These are phyloP conservation scores for Sebastes itinus DNA, from an alignment of 2,797 vertebrate species.

Conservation along the genomic window DNA sequence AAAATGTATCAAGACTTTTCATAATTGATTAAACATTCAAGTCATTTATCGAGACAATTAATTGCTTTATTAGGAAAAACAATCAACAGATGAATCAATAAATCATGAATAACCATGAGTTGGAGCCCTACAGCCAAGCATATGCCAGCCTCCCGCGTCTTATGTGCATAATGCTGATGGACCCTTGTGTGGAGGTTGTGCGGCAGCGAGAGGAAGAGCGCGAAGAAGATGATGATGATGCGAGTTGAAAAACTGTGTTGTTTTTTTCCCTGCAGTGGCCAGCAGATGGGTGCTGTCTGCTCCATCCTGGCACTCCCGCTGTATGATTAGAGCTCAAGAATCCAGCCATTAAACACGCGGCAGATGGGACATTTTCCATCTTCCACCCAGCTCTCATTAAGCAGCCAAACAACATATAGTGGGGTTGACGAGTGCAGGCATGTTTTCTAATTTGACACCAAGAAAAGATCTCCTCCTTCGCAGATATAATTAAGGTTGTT, in stretches of 20 bases:
- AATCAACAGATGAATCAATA: neutral
- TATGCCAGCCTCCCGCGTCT: neutral
- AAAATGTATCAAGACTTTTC: neutral
- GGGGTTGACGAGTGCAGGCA: constrained; percentile 43
- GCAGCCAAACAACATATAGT: constrained; percentile 66
- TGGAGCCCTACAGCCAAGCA: neutral
- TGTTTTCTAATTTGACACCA: constrained; percentile 59
- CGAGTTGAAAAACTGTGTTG: constrained; percentile 50
- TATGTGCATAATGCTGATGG: neutral
- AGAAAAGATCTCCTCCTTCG: constrained; percentile 5
- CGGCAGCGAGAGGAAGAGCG: neutral
- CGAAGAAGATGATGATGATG: constrained; percentile 56
- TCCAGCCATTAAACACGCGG: constrained; percentile 69
- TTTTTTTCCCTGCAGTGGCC: constrained; percentile 54
- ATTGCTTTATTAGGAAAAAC: neutral
- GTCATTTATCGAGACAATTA: neutral
- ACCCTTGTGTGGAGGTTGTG: constrained; percentile 5
- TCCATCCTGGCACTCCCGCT: constrained; percentile 60
- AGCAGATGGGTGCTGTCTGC: constrained; percentile 80
- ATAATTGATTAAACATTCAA: neutral
- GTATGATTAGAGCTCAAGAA: constrained; percentile 69
- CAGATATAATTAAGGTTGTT: constrained; percentile 48
- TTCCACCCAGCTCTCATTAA: constrained; percentile 60
- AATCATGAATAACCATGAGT: neutral
- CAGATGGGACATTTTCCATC: constrained; percentile 72